These are phyloP conservation scores for Elymnias hypermnestra DNA, from an alignment of 1,140 invertebrate genomes.

Conservation along the genomic window DNA sequence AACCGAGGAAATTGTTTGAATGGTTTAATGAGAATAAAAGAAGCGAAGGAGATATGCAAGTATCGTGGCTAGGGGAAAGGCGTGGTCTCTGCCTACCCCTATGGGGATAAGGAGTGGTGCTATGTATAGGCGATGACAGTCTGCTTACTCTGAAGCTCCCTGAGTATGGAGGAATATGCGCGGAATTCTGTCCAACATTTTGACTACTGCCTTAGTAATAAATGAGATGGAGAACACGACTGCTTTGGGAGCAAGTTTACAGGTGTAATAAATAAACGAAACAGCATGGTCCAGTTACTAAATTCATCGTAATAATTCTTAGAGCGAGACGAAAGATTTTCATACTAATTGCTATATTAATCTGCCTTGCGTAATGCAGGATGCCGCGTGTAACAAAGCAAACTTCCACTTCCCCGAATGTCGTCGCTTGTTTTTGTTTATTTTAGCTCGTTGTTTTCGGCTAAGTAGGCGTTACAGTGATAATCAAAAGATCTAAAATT, in stretches of 20 bases:
- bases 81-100: too few relatives aligned
- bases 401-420: slow-evolving; percentile 17
- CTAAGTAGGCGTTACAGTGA: too few relatives aligned
- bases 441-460: not conserved
- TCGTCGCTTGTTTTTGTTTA: slow-evolving; percentile 9
- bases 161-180: too few relatives aligned
- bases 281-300: slow-evolving; percentile 30
- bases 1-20: too few relatives aligned
- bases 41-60: too few relatives aligned
- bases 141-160: not conserved
- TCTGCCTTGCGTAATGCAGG: slow-evolving; percentile 32
- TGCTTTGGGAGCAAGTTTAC: not conserved
- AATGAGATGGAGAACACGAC: slow-evolving; percentile 1
- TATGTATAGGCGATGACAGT: too few relatives aligned
- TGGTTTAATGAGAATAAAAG: too few relatives aligned
- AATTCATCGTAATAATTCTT: slow-evolving; percentile 33
- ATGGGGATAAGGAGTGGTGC: too few relatives aligned
- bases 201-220: too few relatives aligned
- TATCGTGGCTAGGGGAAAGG: too few relatives aligned
- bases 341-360: slow-evolving; percentile 54
- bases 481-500: too few relatives aligned
- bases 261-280: slow-evolving; percentile 22
- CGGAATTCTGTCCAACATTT: too few relatives aligned
- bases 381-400: slow-evolving; percentile 27
- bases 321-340: slow-evolving; percentile 46